Percentiles rank a stretch among this genome's conserved stretches.
These are phyloP conservation scores for Oegoconia quadripuncta DNA, from an alignment of 2,888 invertebrate genomes.

Conservation along the genomic window DNA sequence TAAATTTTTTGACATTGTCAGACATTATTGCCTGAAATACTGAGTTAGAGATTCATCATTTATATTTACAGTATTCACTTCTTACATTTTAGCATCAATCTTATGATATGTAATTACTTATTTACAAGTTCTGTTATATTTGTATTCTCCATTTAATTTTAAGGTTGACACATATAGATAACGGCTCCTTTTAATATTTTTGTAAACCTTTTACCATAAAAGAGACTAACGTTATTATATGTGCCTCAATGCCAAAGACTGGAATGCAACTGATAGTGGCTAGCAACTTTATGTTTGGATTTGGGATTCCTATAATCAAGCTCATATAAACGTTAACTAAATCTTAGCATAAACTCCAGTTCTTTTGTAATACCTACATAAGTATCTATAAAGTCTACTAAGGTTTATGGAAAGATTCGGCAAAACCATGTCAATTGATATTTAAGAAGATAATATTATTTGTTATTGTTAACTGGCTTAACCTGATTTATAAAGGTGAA, in stretches of 20 bases:
- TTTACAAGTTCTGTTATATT: background rate
- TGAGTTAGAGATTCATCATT: background rate
- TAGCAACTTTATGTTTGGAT: constrained; percentile 10
- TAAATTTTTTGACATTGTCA: constrained; percentile 4
- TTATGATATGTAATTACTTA: background rate
- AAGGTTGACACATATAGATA: constrained; percentile 1
- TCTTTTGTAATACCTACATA: background rate
- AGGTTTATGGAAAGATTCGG: no score
- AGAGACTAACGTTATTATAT: constrained; percentile 13
- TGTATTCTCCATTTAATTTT: constrained; percentile 3
- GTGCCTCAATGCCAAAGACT: constrained; percentile 44
- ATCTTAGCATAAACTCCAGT: constrained; percentile 14
- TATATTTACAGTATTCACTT: background rate
- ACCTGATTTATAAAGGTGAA: no score
- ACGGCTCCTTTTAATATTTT: constrained; percentile 8
- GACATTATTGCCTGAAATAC: constrained; percentile 2
- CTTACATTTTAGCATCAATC: background rate
- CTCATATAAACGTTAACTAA: constrained; percentile 10
- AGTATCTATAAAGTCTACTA: background rate
- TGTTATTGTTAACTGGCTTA: no score
- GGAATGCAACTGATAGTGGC: constrained; percentile 27
- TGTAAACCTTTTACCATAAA: constrained; percentile 6
- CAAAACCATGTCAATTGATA: no score
- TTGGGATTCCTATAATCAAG: background rate
- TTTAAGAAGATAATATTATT: no score